These are phyloP conservation scores for Steromphala cineraria DNA, from an alignment of 2,888 invertebrate genomes.

Conservation along the genomic window DNA sequence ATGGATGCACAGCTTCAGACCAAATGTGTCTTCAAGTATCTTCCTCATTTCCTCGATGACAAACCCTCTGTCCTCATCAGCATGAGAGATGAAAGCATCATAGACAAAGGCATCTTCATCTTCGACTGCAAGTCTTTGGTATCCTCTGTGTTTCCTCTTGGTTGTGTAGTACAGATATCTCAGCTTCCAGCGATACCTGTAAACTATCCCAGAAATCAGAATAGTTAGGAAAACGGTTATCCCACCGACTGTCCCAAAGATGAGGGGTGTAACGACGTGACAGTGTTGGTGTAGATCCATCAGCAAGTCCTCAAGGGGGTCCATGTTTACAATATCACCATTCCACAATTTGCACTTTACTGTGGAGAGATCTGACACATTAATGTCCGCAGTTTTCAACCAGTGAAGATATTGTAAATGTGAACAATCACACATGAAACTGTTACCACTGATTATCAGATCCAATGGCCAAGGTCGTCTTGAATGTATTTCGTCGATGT, in stretches of 20 bases:
- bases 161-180: conserved; percentile 3
- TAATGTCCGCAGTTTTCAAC: too few relatives aligned
- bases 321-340: background rate
- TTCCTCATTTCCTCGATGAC: too few relatives aligned
- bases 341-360: too few relatives aligned
- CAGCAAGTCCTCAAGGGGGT: background rate
- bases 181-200: conserved; percentile 11
- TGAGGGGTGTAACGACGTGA: conserved; percentile 15
- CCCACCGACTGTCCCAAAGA: background rate
- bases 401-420: too few relatives aligned
- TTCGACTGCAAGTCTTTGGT: conserved; percentile 11
- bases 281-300: conserved; percentile 25
- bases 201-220: conserved; percentile 8
- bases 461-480: too few relatives aligned
- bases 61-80: conserved; percentile 22
- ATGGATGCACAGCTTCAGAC: too few relatives aligned
- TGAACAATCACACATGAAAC: too few relatives aligned
- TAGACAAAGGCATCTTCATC: too few relatives aligned
- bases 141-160: background rate
- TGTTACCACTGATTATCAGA: too few relatives aligned
- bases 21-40: too few relatives aligned
- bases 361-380: too few relatives aligned
- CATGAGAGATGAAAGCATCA: conserved; percentile 29
- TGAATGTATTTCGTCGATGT: too few relatives aligned
- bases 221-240: conserved; percentile 15